These are phyloP conservation scores for Oreortyx pictus DNA, from an alignment of 2,797 vertebrate genomes.

Conservation along the genomic window DNA sequence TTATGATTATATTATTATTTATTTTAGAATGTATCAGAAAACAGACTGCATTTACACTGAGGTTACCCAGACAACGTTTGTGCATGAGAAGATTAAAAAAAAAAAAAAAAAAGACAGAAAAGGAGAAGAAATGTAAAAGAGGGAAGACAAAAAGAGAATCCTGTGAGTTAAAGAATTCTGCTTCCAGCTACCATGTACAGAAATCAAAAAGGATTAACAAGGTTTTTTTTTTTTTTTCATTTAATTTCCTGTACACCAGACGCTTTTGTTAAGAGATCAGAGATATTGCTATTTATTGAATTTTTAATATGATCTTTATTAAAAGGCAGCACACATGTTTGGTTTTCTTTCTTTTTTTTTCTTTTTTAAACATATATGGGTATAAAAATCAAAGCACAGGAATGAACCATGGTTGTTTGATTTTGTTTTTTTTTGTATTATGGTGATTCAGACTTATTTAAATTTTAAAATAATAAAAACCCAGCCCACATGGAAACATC, in stretches of 20 bases:
- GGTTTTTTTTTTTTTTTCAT: constrained; percentile 75
- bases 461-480: constrained; percentile 54
- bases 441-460: constrained; percentile 67
- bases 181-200: constrained; percentile 84
- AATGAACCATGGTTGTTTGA: constrained; percentile 75
- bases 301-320: constrained; percentile 90
- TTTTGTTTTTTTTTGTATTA: constrained; percentile 71
- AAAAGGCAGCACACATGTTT: constrained; percentile 84
- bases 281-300: constrained; percentile 89
- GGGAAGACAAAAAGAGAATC: constrained; percentile 67
- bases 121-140: constrained; percentile 44
- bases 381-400: constrained; percentile 83
- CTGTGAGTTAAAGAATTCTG: constrained; percentile 81
- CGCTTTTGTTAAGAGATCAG: constrained; percentile 88
- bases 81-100: constrained; percentile 71
- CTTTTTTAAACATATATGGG: constrained; percentile 72
- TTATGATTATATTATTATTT: constrained; percentile 70
- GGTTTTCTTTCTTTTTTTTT: constrained; percentile 52
- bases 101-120: constrained; percentile 24
- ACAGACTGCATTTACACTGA: constrained; percentile 70
- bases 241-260: constrained; percentile 89
- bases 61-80: constrained; percentile 83
- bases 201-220: constrained; percentile 89
- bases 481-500: constrained; percentile 33
- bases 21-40: constrained; percentile 78